Conservation (phyloP, 2,888 invertebrate species). For the Sthenelais limicola region DNA sequence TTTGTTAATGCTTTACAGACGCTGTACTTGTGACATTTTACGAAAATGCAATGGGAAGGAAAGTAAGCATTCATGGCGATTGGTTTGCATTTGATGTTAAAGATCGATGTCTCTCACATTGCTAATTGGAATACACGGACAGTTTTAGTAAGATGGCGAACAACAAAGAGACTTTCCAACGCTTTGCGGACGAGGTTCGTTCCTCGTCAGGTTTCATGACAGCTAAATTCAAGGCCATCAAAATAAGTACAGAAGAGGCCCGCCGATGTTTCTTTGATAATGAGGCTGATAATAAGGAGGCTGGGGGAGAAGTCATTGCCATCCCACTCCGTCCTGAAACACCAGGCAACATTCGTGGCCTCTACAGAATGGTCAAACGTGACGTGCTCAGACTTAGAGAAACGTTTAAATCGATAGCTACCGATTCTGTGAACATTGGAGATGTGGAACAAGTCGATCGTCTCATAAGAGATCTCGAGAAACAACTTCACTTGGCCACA, state of each 20-base stretch:
- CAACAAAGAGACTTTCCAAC: not conserved
- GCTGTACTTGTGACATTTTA: too few relatives aligned
- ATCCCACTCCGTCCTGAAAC: not conserved
- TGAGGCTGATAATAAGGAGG: not conserved
- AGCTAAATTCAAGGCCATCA: constrained; percentile 7
- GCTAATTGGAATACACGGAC: too few relatives aligned
- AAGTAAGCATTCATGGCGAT: too few relatives aligned
- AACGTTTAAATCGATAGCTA: not conserved
- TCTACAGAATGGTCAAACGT: not conserved
- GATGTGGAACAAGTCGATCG: constrained; percentile 6
- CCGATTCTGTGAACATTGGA: not conserved
- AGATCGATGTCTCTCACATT: too few relatives aligned
- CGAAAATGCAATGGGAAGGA: too few relatives aligned
- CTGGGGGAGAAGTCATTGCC: not conserved
- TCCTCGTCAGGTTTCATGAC: not conserved
- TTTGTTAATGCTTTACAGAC: too few relatives aligned
- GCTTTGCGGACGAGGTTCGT: constrained; percentile 14
- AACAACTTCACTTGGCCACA: not conserved
- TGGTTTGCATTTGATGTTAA: too few relatives aligned
- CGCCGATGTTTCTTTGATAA: not conserved
- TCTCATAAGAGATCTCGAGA: constrained; percentile 8
- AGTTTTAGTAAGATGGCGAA: constrained; percentile 1
- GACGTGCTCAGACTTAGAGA: constrained; percentile 14
- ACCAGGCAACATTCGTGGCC: constrained; percentile 2
- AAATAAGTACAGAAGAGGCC: constrained; percentile 17